Base-by-base conservation (phyloP, 2,113 vertebrate species). In the Oophaga pumilio region DNA sequence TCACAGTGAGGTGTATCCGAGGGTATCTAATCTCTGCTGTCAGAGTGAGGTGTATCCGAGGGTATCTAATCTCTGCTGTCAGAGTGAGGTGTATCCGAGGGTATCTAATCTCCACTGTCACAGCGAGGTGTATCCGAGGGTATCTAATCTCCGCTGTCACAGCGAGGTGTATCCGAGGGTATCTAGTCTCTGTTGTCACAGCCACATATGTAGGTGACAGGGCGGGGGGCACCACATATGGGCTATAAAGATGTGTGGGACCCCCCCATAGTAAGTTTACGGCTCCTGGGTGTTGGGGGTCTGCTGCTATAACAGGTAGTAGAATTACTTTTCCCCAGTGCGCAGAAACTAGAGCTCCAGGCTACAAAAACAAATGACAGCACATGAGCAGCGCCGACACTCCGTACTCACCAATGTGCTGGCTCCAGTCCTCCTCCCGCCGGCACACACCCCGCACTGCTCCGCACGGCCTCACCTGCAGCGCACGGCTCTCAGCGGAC, bases 391-490 rank as follows among this genome's bases (percentile, higher is more conserved):
- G 1, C 24, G 80, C 79, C 28, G 56, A 18, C 60, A 24, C 43
- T 53, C 1, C 15, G 59, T 33, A 68, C 85, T 86, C 74, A 86
- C 74, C 74, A 57, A 14, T 74, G 82, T 69, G 57, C 33, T 43
- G 59, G 53, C 59, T 59, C 76, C 84, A 24, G 22, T 26, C 62
- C 8, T 4, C 78, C 68, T 33, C 66, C 85, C 24, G 77, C 28
- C 69, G 69, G 66, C n/a, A 79, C 33, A 64, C 73, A 50, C 24
- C 13, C 77, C 53, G 14, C 17, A 26, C 68, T 26, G 5, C 24
- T 33, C 79, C 79, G 6, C 78, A 52, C 79, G 50, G 49, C 43
- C 79, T 83, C 86, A 76, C 86, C 86, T 87, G 77, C 24, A 10
- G 12, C 74, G 52, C 59, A n/a, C 24, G 14, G 17, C 84, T 14